phyloP scores from a whole-genome alignment of 2,113 vertebrate species.

The Apteryx mantelli region DNA sequence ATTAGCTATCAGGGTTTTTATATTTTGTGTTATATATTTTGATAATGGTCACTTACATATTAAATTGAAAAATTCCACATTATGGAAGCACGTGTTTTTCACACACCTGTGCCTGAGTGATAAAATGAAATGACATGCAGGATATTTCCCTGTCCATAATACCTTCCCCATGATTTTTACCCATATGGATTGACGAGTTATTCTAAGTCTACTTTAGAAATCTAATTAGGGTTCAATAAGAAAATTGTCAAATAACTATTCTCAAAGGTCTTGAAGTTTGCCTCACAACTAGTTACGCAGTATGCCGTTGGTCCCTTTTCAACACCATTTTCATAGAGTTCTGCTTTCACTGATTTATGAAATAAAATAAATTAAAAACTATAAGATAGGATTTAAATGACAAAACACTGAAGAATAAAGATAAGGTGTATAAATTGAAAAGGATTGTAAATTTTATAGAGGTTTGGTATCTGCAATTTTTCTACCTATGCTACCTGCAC shows the following conservation, averaged over 20 bases:
- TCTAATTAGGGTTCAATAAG: neutral
- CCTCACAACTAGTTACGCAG: neutral
- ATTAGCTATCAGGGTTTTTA: neutral
- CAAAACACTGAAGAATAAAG: neutral
- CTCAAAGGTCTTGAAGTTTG: neutral
- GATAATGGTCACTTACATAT: neutral
- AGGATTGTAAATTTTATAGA: neutral
- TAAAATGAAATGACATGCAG: neutral
- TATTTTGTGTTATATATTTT: neutral
- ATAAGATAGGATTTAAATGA: neutral
- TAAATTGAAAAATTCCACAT: neutral
- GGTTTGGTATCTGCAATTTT: neutral
- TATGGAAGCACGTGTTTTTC: neutral
- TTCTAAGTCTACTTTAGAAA: neutral
- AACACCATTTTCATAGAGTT: neutral
- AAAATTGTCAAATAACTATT: neutral
- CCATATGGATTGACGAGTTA: neutral
- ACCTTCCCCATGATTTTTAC: neutral
- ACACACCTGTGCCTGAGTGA: neutral
- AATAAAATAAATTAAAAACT: neutral
- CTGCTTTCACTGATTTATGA: neutral
- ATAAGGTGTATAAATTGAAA: neutral
- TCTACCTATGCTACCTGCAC: neutral
- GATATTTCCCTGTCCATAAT: neutral
- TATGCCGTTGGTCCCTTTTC: neutral